Evolutionary conservation across 2,797 vertebrate genomes (phyloP).

Genomic region (Pterois miles): DNA sequence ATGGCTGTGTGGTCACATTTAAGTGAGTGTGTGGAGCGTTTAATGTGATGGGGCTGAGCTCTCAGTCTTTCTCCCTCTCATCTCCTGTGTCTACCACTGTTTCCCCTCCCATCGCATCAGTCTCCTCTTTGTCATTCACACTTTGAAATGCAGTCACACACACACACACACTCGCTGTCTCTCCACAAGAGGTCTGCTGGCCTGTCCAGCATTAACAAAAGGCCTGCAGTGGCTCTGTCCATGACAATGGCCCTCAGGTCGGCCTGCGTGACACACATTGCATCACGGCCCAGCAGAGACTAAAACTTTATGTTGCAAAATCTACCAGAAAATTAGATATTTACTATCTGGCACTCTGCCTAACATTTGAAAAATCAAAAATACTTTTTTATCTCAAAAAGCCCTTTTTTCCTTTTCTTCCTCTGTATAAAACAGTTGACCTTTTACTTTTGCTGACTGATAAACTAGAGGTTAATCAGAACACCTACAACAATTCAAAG

Average conservation of each 20-base stretch:
- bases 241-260: conserved; percentile 63
- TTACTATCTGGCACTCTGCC: background rate
- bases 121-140: conserved; percentile 72
- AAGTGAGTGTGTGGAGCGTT: conserved; percentile 6
- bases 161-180: conserved; percentile 25
- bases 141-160: conserved; percentile 64
- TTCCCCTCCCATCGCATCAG: conserved; percentile 49
- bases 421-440: background rate
- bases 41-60: conserved; percentile 7
- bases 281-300: conserved; percentile 15
- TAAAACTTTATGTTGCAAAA: background rate
- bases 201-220: conserved; percentile 56
- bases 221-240: conserved; percentile 46
- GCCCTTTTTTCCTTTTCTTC: background rate
- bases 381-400: background rate
- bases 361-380: background rate
- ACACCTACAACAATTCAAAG: background rate
- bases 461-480: background rate
- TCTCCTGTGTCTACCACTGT: conserved; percentile 33
- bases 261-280: conserved; percentile 40
- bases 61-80: conserved; percentile 18
- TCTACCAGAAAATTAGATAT: background rate
- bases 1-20: conserved; percentile 1
- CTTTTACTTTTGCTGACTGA: background rate
- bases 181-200: conserved; percentile 48